Evolutionary conservation across 2,113 vertebrate genomes (phyloP), one percentile per base, ranked within the genome.

Genomic region (Chloropsis hardwickii): DNA sequence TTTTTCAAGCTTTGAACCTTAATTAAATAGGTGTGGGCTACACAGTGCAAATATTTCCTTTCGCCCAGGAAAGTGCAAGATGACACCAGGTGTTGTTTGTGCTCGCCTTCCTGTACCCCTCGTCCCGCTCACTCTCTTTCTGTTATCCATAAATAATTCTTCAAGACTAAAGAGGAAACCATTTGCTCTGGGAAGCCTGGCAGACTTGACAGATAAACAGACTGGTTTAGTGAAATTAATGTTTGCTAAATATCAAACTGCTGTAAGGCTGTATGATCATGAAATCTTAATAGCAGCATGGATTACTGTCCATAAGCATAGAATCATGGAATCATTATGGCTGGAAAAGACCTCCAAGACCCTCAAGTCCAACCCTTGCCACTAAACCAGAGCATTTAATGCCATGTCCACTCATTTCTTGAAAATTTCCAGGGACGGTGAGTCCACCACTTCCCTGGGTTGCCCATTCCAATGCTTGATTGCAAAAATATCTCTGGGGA

Each of bases 1-100:
- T 35, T 57, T 90, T 69, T 48, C 58, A 77, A 45, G 61, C 54
- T 95, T 73, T 92, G 92, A 90, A 88, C 62, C 83, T 92, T 92
- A 88, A 88, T 91, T 88, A 95, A 88, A 80, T 83, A 84, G 73
- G 69, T 89, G 84, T 81, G 57, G 60, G 60, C 65, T 78, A 54
- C 51, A 28, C 47, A 87, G 39, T 67, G 62, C 39, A 89, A 94
- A 81, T 89, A 86, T 79, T 89, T 91, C 69, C 77, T 81, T 84
- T 92, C 6, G 5, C 70, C 15, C n/a, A 39, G 61, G 48, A 81
- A 91, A 89, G 73, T 78, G 72, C 70, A 91, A 37, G 40, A 65
- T 0, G 3, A 91, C 77, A 71, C 22, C 81, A 71, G 65, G 65
- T 81, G 60, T 42, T 87, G 22, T 74, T 89, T 78, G 56, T 78